Evolutionary conservation across 2,113 vertebrate species (phyloP), one percentile per base, ranked within the genome.

Genomic region (Hippolais icterina): DNA sequence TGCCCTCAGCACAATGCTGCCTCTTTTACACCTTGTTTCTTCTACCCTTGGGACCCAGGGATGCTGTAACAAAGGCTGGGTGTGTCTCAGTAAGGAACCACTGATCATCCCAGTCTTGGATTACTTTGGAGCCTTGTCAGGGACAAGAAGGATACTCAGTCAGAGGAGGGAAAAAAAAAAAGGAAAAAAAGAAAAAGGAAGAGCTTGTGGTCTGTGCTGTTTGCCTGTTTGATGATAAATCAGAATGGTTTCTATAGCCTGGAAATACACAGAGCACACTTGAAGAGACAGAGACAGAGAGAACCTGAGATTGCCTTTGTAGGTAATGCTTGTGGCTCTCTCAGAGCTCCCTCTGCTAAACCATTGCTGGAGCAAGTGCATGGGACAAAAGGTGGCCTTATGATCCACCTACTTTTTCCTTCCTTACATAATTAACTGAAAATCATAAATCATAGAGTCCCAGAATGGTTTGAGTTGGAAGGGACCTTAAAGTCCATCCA

Each of bases 161-260:
- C 9, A 18, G 6, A 9, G 0, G 2, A 19, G 10, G 7, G 3
- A 15, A 1, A 23, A 29, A 33, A 14, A 41, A 31, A 16, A 2
- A 27, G 25, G 24, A 24, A 7, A 23, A 49, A 56, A 56, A 21
- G 6, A 50, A n/a, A 7, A 20, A 39, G 18, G 24, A 8, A 49
- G 8, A 68, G 6, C 5, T 47, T 72, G 19, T 17, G 20, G 15
- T 42, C 35, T 59, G 19, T 61, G 9, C 17, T 50, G 20, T 44
- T 72, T 52, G 15, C 25, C 41, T 74, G 50, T 39, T 52, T 27
- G 31, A 42, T 68, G 46, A 41, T 44, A 60, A 88, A 71, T 7
- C 33, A 76, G 27, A 57, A 24, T 37, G 17, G 6, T 65, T 90
- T 83, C 37, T 41, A 11, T 3, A 60, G 29, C 17, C 33, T 86